Conservation (phyloP, 2,888 invertebrate species). For the Anoncus sp. region DNA sequence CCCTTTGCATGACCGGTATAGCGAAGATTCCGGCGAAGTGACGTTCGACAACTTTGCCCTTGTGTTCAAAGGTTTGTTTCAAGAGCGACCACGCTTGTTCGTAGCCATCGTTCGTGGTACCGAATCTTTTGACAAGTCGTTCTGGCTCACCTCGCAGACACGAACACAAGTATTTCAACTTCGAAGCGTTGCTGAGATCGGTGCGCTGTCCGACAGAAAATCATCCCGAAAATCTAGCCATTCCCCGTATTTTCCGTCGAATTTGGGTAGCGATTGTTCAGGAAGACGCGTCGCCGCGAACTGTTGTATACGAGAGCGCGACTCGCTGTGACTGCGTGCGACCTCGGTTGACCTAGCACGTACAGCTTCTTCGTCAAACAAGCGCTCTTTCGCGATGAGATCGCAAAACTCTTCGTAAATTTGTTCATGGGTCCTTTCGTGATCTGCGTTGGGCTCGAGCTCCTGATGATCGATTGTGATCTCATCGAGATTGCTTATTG, state of each 20-base stretch:
- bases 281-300: slow-evolving; percentile 44
- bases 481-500: neutral
- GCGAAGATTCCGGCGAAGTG: slow-evolving; percentile 24
- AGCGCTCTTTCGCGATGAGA: neutral
- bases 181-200: slow-evolving; percentile 54
- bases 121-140: slow-evolving; percentile 13
- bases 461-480: neutral
- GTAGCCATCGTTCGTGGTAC: slow-evolving; percentile 27
- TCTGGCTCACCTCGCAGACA: slow-evolving; percentile 30
- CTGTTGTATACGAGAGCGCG: neutral
- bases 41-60: slow-evolving; percentile 20
- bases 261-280: slow-evolving; percentile 52
- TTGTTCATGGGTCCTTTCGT: neutral
- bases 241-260: slow-evolving; percentile 58
- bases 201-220: slow-evolving; percentile 57
- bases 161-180: slow-evolving; percentile 49
- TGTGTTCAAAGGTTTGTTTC: slow-evolving; percentile 31
- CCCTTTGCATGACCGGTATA: slow-evolving; percentile 24
- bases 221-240: slow-evolving; percentile 65
- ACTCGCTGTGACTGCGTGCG: neutral
- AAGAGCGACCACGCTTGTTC: slow-evolving; percentile 25
- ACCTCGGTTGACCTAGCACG: neutral
- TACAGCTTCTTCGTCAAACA: neutral
- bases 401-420: neutral
- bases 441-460: slow-evolving; percentile 6